Evolutionary conservation across 2,888 invertebrate genomes (phyloP).

Genomic region (Cerastis rubricosa): DNA sequence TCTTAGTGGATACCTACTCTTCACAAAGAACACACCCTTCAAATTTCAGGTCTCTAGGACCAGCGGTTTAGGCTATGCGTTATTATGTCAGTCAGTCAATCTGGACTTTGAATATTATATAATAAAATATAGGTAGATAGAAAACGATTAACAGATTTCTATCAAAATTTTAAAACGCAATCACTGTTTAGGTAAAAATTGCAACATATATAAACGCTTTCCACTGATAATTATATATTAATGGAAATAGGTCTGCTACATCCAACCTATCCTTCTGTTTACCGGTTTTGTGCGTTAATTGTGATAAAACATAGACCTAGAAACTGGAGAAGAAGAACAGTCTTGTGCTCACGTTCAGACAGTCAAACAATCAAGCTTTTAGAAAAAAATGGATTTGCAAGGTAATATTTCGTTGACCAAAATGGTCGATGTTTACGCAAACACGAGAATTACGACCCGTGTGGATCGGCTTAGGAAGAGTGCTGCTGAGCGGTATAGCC

Average conservation of each 20-base stretch:
- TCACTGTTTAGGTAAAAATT: constrained; percentile 42
- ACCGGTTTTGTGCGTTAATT: constrained; percentile 21
- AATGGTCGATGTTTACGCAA: constrained; percentile 64
- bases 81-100: too few species aligned
- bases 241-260: constrained; percentile 12
- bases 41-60: too few species aligned
- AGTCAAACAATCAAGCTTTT: neutral
- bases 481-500: constrained; percentile 70
- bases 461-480: constrained; percentile 67
- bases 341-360: neutral
- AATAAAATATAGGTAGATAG: neutral
- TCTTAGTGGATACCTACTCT: too few species aligned
- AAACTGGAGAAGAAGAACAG: neutral
- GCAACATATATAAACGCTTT: constrained; percentile 49
- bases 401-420: constrained; percentile 2
- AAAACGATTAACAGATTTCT: constrained; percentile 33
- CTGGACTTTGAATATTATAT: too few species aligned
- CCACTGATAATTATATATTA: constrained; percentile 31
- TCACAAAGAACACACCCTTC: too few species aligned
- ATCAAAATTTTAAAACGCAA: constrained; percentile 40
- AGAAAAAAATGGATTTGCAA: neutral
- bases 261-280: neutral
- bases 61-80: too few species aligned
- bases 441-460: constrained; percentile 64
- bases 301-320: constrained; percentile 8